Evolutionary conservation across 1,140 invertebrate species (phyloP), one percentile per base, ranked within the genome.

Genomic region (Scaptomyza montana): DNA sequence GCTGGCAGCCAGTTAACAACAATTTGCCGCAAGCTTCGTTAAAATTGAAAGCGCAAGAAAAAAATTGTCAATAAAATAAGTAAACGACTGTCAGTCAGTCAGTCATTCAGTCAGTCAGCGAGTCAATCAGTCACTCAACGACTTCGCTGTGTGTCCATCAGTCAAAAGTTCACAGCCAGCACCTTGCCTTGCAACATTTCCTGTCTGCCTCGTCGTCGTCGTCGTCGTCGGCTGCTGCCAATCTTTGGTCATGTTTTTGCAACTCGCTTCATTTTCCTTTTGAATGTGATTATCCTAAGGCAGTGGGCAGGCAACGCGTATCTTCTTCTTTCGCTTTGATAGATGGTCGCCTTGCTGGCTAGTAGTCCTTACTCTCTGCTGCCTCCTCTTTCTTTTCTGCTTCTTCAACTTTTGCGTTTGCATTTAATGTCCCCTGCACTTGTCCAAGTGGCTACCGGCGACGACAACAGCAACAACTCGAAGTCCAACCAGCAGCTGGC

Each of bases 61-160:
- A 36, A 86, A 82, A 89, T 78, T 82, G 82, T 87, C 82, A 89
- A 87, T 87, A 89, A 89, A 89, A 87, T 87, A 82, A 86, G 78
- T 69, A 78, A 73, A 47, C 25, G 63, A 67, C 68, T 65, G 56
- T 53, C 62, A 28, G 63, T 50, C 43, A 43, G 50, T 46, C 56
- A n/a, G n/a, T 30, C 63, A 59, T 10, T 54, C 41, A 12, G 12
- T 33, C 33, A 28, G 25, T 12, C 12, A 9, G 21, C 21, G 21
- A 25, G 36, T 61, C 49, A 59, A 21, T 43, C 68, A 53, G 46
- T 43, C 47, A 53, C 12, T 36, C 49, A 68, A 16, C 28, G 36
- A 51, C 16, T 59, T 62, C 28, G 33, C 0, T 36, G 10, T 47
- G 54, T 21, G 64, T 66, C 54, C 13, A 25, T 74, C 71, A 74